Base-by-base conservation (phyloP, 2,113 vertebrate species). In the Narcine bancroftii region DNA sequence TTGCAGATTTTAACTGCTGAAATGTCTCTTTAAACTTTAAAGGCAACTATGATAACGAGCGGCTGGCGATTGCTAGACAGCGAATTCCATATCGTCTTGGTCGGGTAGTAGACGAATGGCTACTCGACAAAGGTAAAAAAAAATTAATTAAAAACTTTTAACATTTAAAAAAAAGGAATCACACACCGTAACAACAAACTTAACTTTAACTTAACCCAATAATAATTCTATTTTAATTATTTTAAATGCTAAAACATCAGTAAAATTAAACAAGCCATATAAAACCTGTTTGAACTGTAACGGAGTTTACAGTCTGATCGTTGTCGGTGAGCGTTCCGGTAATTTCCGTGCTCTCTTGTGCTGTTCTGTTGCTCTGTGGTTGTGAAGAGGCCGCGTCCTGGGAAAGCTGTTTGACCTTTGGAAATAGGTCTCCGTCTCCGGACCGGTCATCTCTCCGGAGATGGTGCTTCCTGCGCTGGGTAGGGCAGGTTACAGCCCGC, bases 121-220 rank as follows among this genome's bases (percentile, higher is more conserved):
- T 99, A 97, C 98, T 99, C 97, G 98, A 99, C 97, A 99, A 99
- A 99, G 98, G 98, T 99, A 99, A 99, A 96, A 97, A 97, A 93
- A 96, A 97, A 95, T 95, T 96, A 97, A 96, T 96, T 97, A 97
- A 97, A 95, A 95, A 95, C 95, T 95, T 94, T 94, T 96, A 95
- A 93, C 96, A 95, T 95, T 95, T 96, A 95, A 95, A 94, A 95
- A 94, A 95, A 79, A 77, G 5, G 42, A 13, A 3, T 26, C 47
- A 83, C 79, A 56, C 29, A n/a, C 26, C 79, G 50, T 33, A 56
- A 53, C 50, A 56, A 33, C 29, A n/a, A 83, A 13, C 79, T 83
- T 83, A 83, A 83, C 79, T 50, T 83, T 56, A 83, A 53, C 79
- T 4, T 96, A 97, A 97, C 94, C 94, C 95, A 96, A 95, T 96